phyloP scores from a whole-genome alignment of 2,797 vertebrate species.

The Chloroceryle inda region DNA sequence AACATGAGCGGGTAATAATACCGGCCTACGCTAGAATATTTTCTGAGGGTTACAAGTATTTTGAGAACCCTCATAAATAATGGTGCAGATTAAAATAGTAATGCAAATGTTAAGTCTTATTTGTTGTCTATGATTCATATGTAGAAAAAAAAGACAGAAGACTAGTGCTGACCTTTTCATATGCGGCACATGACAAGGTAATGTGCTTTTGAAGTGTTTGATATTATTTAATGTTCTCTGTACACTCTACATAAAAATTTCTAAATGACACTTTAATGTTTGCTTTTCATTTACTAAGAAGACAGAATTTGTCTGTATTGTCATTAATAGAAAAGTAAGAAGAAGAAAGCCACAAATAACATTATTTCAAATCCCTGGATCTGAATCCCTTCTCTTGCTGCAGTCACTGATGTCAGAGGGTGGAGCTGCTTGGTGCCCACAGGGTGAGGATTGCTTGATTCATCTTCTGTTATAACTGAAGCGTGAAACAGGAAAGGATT shows the following conservation, averaged over 20 bases:
- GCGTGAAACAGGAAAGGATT: neutral
- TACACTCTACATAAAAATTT: neutral
- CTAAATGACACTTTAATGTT: neutral
- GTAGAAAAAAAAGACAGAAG: neutral
- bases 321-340: neutral
- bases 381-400: neutral
- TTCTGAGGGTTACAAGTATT: constrained; percentile 1
- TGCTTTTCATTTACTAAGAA: neutral
- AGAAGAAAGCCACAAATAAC: neutral
- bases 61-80: constrained; percentile 26
- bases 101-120: neutral
- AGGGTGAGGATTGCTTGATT: neutral
- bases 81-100: constrained; percentile 1
- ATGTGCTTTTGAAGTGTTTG: neutral
- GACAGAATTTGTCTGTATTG: neutral
- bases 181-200: neutral
- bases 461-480: neutral
- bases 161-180: neutral
- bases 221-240: neutral
- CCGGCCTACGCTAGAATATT: neutral
- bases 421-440: neutral
- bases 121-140: constrained; percentile 2
- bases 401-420: neutral
- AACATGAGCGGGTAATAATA: neutral
- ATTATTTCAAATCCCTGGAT: neutral